phyloP scores from a whole-genome alignment of 2,797 vertebrate genomes.

The Sandelia bainsii region DNA sequence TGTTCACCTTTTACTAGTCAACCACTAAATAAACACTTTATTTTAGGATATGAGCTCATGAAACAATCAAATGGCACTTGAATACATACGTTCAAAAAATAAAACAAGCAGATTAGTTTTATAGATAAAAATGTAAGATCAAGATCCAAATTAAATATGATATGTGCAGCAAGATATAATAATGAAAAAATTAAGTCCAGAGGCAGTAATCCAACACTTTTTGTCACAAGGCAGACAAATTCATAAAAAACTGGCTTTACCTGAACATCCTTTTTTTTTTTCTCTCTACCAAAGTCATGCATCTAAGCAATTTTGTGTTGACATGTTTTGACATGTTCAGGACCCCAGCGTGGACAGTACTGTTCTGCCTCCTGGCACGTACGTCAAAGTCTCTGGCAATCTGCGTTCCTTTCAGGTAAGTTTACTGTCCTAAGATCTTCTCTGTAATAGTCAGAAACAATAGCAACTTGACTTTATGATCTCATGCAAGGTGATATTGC shows the following conservation, averaged over 20 bases:
- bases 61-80: too few species aligned
- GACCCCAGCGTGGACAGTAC: slow-evolving; percentile 89
- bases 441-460: not conserved
- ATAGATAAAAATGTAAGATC: not conserved
- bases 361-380: slow-evolving; percentile 93
- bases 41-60: not conserved
- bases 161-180: not conserved
- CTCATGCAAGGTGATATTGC: too few species aligned
- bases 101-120: not conserved
- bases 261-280: not conserved
- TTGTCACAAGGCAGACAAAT: not conserved
- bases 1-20: not conserved
- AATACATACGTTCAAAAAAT: too few species aligned
- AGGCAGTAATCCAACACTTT: not conserved
- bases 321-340: slow-evolving; percentile 74
- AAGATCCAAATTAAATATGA: not conserved
- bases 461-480: not conserved
- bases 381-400: slow-evolving; percentile 95
- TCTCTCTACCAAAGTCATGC: too few species aligned
- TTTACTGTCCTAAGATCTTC: not conserved
- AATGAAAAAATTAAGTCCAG: too few species aligned
- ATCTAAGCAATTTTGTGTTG: not conserved
- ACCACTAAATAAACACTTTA: not conserved
- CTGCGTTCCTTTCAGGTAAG: slow-evolving; percentile 95
- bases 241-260: not conserved